Percentiles rank a stretch among this genome's conserved stretches.
phyloP scores from a whole-genome alignment of 2,888 invertebrate genomes.

The Amiota minor region DNA sequence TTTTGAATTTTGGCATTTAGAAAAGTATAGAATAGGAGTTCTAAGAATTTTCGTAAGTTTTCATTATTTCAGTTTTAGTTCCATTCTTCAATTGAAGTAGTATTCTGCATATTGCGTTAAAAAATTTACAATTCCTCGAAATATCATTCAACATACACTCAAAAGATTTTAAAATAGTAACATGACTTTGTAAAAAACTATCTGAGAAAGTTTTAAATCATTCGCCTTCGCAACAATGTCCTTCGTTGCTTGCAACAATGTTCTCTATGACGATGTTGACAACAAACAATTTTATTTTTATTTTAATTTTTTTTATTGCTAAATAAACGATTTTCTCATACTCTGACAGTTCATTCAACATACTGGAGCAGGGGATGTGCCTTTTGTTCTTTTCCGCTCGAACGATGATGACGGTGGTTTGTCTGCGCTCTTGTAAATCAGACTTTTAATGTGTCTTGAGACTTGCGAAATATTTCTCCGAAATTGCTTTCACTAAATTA shows the following conservation, averaged over 20 bases:
- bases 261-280: conserved; percentile 17
- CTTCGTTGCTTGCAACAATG: conserved; percentile 24
- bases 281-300: conserved; percentile 3
- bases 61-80: too few relatives aligned
- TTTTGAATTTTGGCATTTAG: too few relatives aligned
- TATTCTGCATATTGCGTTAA: conserved; percentile 33
- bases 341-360: conserved; percentile 54
- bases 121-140: conserved; percentile 53
- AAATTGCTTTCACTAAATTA: conserved; percentile 37
- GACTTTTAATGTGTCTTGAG: conserved; percentile 17
- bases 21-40: too few relatives aligned
- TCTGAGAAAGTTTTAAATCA: conserved; percentile 68
- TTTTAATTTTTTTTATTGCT: conserved; percentile 39
- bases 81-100: too few relatives aligned
- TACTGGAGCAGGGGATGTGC: conserved; percentile 31
- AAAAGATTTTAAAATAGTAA: not conserved
- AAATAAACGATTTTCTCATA: conserved; percentile 45
- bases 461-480: conserved; percentile 29
- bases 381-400: conserved; percentile 20
- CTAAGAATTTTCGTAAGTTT: too few relatives aligned
- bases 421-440: not conserved
- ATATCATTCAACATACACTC: conserved; percentile 19
- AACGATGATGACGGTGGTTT: not conserved
- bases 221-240: conserved; percentile 11
- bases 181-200: conserved; percentile 56